Percentiles rank a stretch among this genome's conserved stretches.
phyloP scores from a whole-genome alignment of 2,113 vertebrate species.

The Lota lota region DNA sequence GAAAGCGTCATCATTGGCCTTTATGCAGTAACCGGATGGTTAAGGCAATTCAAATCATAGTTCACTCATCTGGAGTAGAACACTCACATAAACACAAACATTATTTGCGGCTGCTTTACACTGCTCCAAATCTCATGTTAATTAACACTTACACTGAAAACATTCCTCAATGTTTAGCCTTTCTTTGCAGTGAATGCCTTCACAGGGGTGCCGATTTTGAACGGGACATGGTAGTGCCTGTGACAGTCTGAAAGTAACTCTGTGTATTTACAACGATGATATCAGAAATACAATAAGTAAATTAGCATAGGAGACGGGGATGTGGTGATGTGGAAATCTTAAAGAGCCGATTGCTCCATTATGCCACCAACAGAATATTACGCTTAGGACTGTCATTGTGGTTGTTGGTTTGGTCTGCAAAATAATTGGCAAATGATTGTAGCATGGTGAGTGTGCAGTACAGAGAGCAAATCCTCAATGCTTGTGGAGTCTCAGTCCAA shows the following conservation, averaged over 20 bases:
- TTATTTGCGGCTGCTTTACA: too few species aligned
- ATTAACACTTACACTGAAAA: too few species aligned
- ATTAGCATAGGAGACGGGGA: background rate
- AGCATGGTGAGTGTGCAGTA: background rate
- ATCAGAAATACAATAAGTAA: background rate
- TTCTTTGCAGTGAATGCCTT: background rate
- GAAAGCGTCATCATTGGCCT: too few species aligned
- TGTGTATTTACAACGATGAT: background rate
- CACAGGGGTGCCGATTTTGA: background rate
- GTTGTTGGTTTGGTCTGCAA: background rate
- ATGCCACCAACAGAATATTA: background rate
- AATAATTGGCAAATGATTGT: background rate
- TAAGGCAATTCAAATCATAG: too few species aligned
- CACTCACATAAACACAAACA: too few species aligned
- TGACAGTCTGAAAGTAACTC: background rate
- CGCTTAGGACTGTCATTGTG: background rate
- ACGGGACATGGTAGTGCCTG: background rate
- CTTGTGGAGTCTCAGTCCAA: too few species aligned
- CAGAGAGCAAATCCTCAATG: too few species aligned
- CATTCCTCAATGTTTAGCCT: too few species aligned
- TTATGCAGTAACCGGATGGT: too few species aligned
- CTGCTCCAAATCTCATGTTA: too few species aligned
- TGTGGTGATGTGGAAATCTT: background rate
- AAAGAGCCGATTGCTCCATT: constrained; percentile 1
- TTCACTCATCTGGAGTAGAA: too few species aligned